Evolutionary conservation across 64 coral and sea anemone species (phyloP), one percentile per base, ranked within the genome.

Genomic region (Dendrophyllia cribrosa): DNA sequence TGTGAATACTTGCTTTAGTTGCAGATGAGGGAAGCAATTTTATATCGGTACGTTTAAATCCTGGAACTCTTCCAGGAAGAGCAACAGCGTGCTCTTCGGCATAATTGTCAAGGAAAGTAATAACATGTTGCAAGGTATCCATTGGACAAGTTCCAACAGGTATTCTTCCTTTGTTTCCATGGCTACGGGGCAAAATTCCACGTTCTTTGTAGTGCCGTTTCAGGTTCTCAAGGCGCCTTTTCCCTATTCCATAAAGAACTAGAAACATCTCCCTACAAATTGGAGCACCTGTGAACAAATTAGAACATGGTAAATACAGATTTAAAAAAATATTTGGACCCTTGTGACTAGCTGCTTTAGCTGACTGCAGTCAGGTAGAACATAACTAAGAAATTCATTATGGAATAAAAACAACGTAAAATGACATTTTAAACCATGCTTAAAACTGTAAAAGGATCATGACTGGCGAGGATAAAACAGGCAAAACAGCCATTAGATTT

Each of bases 201-300:
- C 63, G 20, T 20, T 58, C 5, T 15, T 88, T 72, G 43, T 55
- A 91, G n/a, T 82, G 89, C 50, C 56, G 21, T 45, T 55, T 51
- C 11, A 91, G 78, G 44, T 25, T 48, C 12, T 19, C 59, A 25
- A 83, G n/a, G 11, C 89, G 47, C 13, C n/a, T 25, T 23, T 83
- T 56, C 19, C 89, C 70, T 23, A 91, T 91, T 25, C 88, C 88
- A 90, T 90, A 80, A 6, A 90, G 60, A n/a, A 66, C 14, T 26
- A 90, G 46, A 43, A 90, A 90, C 19, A 79, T 61, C 0, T 80
- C 75, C 59, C 66, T 78, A 19, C 88, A 90, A 64, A 90, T 76
- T 34, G 66, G 66, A 70, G 23, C n/a, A 70, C 66, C 66, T 43
- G 17, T 16, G 10, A 20, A 47, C 0, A 61, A 86, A 44, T 86